Evolutionary conservation across 2,797 vertebrate genomes (phyloP), one percentile per base, ranked within the genome.

Genomic region (Limosa lapponica): DNA sequence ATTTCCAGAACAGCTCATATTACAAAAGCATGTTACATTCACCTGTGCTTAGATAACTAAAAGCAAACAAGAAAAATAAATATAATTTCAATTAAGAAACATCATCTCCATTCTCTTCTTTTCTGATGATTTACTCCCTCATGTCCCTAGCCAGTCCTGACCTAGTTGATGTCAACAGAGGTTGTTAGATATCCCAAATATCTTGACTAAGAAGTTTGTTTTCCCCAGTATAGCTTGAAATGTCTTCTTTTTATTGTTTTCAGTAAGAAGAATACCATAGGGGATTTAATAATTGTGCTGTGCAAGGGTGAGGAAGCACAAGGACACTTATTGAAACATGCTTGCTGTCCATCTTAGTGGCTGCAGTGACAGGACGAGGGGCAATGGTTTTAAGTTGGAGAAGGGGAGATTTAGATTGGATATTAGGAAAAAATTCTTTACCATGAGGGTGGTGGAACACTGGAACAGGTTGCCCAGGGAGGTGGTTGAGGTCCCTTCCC

Each of bases 301-400:
- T n/a, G 12, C 2, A 74, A 88, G 3, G 15, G 3, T 72, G 13
- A 89, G 51, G 18, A 86, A 77, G 30, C 9, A 72, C 14, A 64
- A 28, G 4, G 28, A 6, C 8, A 43, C 4, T 83, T 48, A 16
- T 0, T 2, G 37, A 67, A 85, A 79, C 8, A 20, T 34, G 67
- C 43, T 62, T 77, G 9, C 30, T 48, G 2, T 52, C 13, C 2
- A 0, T 61, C n/a, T n/a, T n/a, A n/a, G n/a, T n/a, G n/a, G n/a
- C n/a, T n/a, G n/a, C n/a, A n/a, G n/a, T n/a, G n/a, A n/a, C n/a
- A n/a, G n/a, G n/a, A n/a, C n/a, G n/a, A n/a, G n/a, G n/a, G n/a
- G n/a, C n/a, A n/a, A n/a, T n/a, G n/a, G n/a, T n/a, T n/a, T n/a
- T n/a, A n/a, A n/a, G n/a, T n/a, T n/a, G n/a, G n/a, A n/a, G n/a